Base-by-base conservation (phyloP, 1,140 invertebrate species). In the Protaetia brevitarsis region DNA sequence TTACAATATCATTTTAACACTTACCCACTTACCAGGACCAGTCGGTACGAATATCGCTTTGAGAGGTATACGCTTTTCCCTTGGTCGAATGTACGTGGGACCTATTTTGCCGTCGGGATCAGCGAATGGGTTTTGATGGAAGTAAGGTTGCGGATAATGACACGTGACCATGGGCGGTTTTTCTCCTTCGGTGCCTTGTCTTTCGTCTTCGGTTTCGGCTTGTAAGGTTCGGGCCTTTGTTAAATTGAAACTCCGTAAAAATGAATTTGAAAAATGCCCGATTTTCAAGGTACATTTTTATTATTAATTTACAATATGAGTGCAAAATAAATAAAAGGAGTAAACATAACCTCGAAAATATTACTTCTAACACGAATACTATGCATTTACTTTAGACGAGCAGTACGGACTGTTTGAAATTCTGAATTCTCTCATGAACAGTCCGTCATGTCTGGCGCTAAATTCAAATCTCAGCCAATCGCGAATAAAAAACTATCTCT, bases 21-120 rank as follows among this genome's bases (percentile, higher is more conserved):
- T 16, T 72, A 76, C 76, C 72, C 41, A 68, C 72, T 78, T 78
- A 3, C 59, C 66, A 3, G 74, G 76, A 1, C 77, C 76, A 21
- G 66, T 73, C 8, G 76, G 77, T 19, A 74, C 68, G 34, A 72
- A 72, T n/a, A 65, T 68, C n/a, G 70, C 72, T 57, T 68, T 67
- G 19, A 41, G 59, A 8, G 68, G 10, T 8, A 58, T 21, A 21
- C 19, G 36, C 69, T 72, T 72, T 19, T 71, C 67, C 62, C 68
- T 69, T 45, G 69, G 72, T 59, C 62, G 67, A 3, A 74, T 65
- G 66, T 78, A 72, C 27, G 63, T 63, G 13, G 72, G 71, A 30
- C 69, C 70, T 7, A 64, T 60, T 61, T 71, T 73, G n/a, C 71
- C 69, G 30, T 1, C 13, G 63, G 70, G 70, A 65, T 75, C 71